These are phyloP conservation scores for Chelonia mydas DNA, from an alignment of 2,797 vertebrate genomes.

Conservation along the genomic window DNA sequence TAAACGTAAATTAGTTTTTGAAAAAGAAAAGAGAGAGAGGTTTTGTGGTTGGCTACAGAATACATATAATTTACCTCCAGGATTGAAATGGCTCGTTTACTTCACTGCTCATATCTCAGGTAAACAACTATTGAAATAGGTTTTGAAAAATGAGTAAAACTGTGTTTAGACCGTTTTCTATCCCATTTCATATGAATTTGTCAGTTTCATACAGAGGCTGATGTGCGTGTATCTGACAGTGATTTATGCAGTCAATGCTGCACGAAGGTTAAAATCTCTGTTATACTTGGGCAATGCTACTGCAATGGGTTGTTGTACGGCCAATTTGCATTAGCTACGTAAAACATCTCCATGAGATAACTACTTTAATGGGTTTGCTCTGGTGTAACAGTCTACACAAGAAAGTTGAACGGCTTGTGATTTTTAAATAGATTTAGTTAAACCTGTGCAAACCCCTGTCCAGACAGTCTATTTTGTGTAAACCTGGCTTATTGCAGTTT, in stretches of 20 bases:
- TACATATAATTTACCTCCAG: slow-evolving; percentile 36
- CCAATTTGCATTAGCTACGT: neutral
- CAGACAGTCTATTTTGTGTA: neutral
- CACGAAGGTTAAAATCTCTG: neutral
- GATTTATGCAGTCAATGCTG: neutral
- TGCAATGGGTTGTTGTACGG: neutral
- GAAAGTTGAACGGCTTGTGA: neutral
- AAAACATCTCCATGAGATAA: slow-evolving; percentile 13
- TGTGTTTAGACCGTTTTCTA: slow-evolving; percentile 33
- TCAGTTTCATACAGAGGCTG: neutral
- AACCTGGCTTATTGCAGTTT: neutral
- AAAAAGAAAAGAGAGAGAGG: slow-evolving; percentile 32
- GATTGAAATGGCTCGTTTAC: slow-evolving; percentile 29
- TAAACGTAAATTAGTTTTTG: slow-evolving; percentile 62
- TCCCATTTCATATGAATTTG: slow-evolving; percentile 9
- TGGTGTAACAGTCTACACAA: neutral
- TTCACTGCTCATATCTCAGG: slow-evolving; percentile 29
- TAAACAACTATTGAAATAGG: slow-evolving; percentile 57
- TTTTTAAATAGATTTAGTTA: neutral
- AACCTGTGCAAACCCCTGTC: neutral
- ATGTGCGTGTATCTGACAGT: neutral
- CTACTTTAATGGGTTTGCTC: neutral
- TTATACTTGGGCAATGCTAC: neutral
- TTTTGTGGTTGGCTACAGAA: slow-evolving; percentile 5
- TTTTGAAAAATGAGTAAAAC: slow-evolving; percentile 42